phyloP scores from a whole-genome alignment of 2,113 vertebrate genomes.

The Lasiurus borealis region DNA sequence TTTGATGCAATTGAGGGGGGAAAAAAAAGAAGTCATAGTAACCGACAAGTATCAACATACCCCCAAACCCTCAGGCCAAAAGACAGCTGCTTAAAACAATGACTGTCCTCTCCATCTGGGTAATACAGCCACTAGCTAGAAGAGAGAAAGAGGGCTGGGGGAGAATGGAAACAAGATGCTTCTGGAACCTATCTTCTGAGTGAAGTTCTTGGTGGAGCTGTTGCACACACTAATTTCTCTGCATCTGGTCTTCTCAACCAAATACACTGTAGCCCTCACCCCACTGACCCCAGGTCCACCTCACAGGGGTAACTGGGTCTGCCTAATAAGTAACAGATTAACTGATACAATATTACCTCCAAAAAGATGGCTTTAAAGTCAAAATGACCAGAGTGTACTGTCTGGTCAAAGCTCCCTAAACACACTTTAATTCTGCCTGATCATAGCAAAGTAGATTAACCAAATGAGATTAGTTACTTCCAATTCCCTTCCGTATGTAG shows the following conservation, averaged over 20 bases:
- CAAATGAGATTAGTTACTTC: background rate
- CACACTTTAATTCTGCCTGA: constrained; percentile 24
- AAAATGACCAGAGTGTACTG: background rate
- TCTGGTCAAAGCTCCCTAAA: constrained; percentile 37
- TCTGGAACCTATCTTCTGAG: constrained; percentile 13
- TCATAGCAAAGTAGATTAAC: background rate
- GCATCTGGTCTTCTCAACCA: background rate
- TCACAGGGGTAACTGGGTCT: background rate
- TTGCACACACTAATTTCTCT: background rate
- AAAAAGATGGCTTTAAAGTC: constrained; percentile 25
- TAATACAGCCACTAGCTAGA: background rate
- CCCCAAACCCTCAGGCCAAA: constrained; percentile 85
- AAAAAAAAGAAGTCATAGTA: constrained; percentile 95
- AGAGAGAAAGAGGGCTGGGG: constrained; percentile 49
- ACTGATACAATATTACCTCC: background rate
- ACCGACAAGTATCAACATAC: constrained; percentile 91
- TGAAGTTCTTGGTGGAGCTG: background rate
- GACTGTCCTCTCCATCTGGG: constrained; percentile 42
- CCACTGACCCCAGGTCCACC: background rate
- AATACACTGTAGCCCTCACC: background rate
- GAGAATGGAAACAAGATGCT: constrained; percentile 53
- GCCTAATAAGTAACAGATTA: background rate
- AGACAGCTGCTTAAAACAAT: constrained; percentile 70
- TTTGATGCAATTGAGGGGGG: constrained; percentile 95
- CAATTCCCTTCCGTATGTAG: background rate